These are phyloP conservation scores for Lasioglossum figueresi DNA, from an alignment of 2,888 invertebrate species.

Conservation along the genomic window DNA sequence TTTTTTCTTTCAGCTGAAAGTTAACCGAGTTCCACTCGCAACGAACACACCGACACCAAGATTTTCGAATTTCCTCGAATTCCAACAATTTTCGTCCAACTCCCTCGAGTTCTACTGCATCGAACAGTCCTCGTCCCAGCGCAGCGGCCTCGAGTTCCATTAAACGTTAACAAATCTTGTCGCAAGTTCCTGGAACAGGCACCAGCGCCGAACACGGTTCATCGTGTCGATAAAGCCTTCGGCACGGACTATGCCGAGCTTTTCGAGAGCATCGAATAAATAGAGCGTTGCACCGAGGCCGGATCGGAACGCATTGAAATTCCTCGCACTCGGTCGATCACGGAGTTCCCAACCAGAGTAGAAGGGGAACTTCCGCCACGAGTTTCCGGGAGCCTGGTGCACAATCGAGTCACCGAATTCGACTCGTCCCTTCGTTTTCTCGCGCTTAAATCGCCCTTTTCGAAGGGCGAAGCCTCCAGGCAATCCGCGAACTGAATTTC, in stretches of 20 bases:
- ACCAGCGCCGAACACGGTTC: background rate
- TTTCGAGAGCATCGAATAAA: conserved; percentile 16
- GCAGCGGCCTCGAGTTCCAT: background rate
- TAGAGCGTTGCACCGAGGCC: conserved; percentile 26
- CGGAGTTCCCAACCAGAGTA: background rate
- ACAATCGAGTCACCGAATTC: conserved; percentile 36
- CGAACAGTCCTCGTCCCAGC: too few relatives aligned
- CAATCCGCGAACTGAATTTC: conserved; percentile 17
- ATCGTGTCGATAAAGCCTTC: conserved; percentile 3
- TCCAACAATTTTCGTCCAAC: background rate
- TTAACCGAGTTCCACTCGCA: background rate
- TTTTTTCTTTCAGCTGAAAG: background rate
- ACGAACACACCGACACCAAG: too few relatives aligned
- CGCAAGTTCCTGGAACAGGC: background rate
- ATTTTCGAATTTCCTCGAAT: background rate
- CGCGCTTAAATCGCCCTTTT: conserved; percentile 15
- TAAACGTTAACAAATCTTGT: background rate
- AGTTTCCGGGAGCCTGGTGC: conserved; percentile 32
- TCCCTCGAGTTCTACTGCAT: background rate
- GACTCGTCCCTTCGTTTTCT: conserved; percentile 15
- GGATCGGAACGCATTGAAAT: conserved; percentile 46
- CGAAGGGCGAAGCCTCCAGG: background rate
- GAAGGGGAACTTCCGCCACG: conserved; percentile 24
- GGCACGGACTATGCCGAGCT: conserved; percentile 6
- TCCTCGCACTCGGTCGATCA: conserved; percentile 45